Base-by-base conservation (phyloP, 2,113 vertebrate genomes). In the Microtus pennsylvanicus region DNA sequence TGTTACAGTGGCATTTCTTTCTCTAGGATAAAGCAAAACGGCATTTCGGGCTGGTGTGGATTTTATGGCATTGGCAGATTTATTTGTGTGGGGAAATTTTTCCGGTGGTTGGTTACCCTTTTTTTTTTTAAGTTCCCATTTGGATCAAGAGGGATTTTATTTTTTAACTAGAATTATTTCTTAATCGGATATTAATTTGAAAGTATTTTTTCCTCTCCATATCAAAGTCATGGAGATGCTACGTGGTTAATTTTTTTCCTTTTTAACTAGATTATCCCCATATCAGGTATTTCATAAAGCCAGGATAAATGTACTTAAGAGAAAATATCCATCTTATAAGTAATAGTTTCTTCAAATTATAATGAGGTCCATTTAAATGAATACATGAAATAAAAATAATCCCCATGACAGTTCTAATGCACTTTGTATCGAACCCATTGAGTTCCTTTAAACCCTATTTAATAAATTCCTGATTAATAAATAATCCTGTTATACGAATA, bases 371-470 rank as follows among this genome's bases (percentile, higher is more conserved):
- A 98, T 95, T 98, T 98, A 98, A 99, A 98, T 97, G 95, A 98
- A 97, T 98, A 98, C 75, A 93, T 97, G 97, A 96, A 98, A 98
- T 92, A 96, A 98, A 98, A 98, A 97, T 97, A 98, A 99, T 98
- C 98, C 96, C 93, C 92, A 97, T 96, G 98, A 97, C 96, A 83
- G 93, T 97, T 98, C 93, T 98, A 98, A 97, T 98, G 85, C 96
- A 97, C 86, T 97, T 93, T 96, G 81, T 50, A 91, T 95, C 76
- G 93, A 95, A 97, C 47, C 96, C 85, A 97, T 24, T 87, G 95
- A 96, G 65, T 95, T 97, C 89, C 93, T 14, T 98, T 96, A 98
- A 97, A 96, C 22, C 52, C 52, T 98, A 92, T 96, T 97, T 97
- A 93, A 94, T 98, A 98, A 98, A 98, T 98, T 95, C 96, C 97